Base-by-base conservation (phyloP, 2,797 vertebrate genomes). In the Australoheros facetus region DNA sequence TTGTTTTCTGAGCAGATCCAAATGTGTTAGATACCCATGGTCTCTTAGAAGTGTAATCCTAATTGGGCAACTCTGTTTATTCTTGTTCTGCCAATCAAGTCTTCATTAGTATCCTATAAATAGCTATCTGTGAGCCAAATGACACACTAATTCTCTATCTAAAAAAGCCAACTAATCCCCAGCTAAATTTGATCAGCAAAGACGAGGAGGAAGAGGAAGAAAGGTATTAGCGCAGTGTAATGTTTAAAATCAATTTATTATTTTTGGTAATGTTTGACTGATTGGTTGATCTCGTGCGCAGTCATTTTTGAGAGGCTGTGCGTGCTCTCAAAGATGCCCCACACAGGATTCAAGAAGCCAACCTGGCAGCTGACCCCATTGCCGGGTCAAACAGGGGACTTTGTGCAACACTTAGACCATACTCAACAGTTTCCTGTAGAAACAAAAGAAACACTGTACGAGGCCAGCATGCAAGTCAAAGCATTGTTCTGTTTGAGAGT, bases 161-260 rank as follows among this genome's bases (percentile, higher is more conserved):
- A 87, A 93, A 89, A 90, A 42, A 53, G 73, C 81, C 53, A 34
- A 23, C 23, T 94, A 95, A 95, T 95, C 93, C 85, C 56, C 8
- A 5, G 58, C 78, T 86, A 82, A 77, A 77, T 88, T 84, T 90
- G 82, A 59, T 78, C 17, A 17, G 30, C 57, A 28, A 21, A 75
- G 54, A 73, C 19, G n/a, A 73, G 30, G 55, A 80, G 54, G 17
- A 73, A 30, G 55, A 80, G 54, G n/a, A 39, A 54, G 17, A 37
- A 19, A 11, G 26, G 12, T 30, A 12, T 32, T 45, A 32, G 5
- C 23, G 2, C 17, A 30, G 21, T 37, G 39, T 34, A 64, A 53
- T 32, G 26, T 53, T 69, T 69, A 32, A 69, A 32, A 51, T 53
- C 19, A 54, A 2, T 64, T 26, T 19, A 34, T 30, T 26, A 55